A percentile compares a stretch with the other conserved stretches of the same genome.
Evolutionary conservation across 2,113 vertebrate genomes (phyloP).

Genomic region (Taurulus bubalis): DNA sequence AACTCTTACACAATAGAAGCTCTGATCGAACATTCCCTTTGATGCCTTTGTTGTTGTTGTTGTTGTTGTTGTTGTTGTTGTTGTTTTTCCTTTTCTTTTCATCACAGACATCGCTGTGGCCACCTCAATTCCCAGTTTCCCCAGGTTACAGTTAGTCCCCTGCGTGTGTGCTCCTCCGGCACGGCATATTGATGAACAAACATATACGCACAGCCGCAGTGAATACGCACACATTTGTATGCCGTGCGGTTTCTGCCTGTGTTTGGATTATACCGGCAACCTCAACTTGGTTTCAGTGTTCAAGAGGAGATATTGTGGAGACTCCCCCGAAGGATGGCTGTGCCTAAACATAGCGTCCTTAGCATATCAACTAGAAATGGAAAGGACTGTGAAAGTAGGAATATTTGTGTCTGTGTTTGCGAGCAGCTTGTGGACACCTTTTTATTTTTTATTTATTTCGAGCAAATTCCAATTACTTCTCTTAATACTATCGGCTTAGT

Average conservation of each 20-base stretch:
- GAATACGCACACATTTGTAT: conserved; percentile 36
- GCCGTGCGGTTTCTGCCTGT: conserved; percentile 19
- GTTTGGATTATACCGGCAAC: conserved; percentile 42
- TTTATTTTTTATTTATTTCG: background rate
- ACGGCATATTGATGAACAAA: conserved; percentile 17
- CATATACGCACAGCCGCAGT: conserved; percentile 23
- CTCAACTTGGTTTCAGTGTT: conserved; percentile 28
- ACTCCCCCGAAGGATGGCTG: conserved; percentile 26
- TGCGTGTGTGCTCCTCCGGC: background rate
- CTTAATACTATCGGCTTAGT: background rate
- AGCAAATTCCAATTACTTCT: conserved; percentile 1
- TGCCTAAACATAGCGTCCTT: conserved; percentile 15
- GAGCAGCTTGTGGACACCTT: background rate
- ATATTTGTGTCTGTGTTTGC: background rate
- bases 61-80: no score
- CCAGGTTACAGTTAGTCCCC: conserved; percentile 16
- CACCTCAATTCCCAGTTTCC: conserved; percentile 17
- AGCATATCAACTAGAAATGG: conserved; percentile 23
- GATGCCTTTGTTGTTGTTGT: conserved; percentile 7
- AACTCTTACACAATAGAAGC: background rate
- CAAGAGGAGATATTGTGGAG: conserved; percentile 30
- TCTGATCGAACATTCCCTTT: background rate
- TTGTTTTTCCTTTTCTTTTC: background rate
- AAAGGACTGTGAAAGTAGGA: background rate
- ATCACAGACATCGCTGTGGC: background rate